These are phyloP conservation scores for Amphimallon solstitiale DNA, from an alignment of 2,888 invertebrate genomes.

Conservation along the genomic window DNA sequence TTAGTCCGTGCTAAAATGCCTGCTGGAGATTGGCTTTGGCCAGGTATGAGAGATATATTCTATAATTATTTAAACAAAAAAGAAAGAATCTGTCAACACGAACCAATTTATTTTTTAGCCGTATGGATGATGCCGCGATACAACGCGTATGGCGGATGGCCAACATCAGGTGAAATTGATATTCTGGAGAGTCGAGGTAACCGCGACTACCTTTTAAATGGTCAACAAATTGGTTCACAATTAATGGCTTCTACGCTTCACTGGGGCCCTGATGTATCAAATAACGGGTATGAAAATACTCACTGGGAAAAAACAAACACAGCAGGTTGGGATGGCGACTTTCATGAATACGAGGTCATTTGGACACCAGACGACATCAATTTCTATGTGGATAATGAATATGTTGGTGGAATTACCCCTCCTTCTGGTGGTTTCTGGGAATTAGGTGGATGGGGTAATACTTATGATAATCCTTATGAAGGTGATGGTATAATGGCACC, in stretches of 20 bases:
- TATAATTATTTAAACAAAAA: no score
- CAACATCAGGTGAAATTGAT: constrained; percentile 78
- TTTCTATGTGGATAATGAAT: constrained; percentile 67
- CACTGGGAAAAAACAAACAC: constrained; percentile 60
- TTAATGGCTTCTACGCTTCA: constrained; percentile 72
- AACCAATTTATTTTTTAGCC: no score
- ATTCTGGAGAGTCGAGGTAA: constrained; percentile 75
- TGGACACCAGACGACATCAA: constrained; percentile 70
- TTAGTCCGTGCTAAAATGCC: no score
- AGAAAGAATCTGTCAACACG: no score
- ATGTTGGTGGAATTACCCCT: constrained; percentile 66
- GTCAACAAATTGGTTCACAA: constrained; percentile 69
- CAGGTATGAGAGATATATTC: no score
- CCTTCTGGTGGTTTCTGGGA: constrained; percentile 74
- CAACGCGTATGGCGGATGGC: constrained; percentile 75
- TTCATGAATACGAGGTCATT: constrained; percentile 73
- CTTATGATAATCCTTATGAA: constrained; percentile 68
- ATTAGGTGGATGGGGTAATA: constrained; percentile 67
- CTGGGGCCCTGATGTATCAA: constrained; percentile 70
- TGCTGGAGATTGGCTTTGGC: no score
- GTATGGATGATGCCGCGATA: constrained; percentile 76
- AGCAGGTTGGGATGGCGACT: constrained; percentile 67
- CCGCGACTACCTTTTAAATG: constrained; percentile 59
- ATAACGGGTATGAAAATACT: constrained; percentile 67
- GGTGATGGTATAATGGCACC: constrained; percentile 69